Base-by-base conservation (phyloP, 2,113 vertebrate genomes). In the Acanthochromis polyacanthus region DNA sequence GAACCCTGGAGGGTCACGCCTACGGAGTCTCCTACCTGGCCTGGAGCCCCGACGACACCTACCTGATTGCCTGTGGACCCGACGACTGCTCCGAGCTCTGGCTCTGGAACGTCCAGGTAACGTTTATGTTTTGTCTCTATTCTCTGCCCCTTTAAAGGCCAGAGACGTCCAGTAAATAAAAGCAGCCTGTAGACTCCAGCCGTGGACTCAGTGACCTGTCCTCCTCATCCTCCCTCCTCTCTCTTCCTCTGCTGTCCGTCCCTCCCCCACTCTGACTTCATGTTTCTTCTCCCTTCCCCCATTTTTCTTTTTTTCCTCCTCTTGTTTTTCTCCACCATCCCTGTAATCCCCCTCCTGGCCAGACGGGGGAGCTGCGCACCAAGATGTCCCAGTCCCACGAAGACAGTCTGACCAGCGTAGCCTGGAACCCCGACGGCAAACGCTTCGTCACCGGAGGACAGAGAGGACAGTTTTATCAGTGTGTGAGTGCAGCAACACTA, bases 321-420 rank as follows among this genome's bases (percentile, higher is more conserved):
- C 52, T 77, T 36, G 32, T 82, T 43, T 66, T 81, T 82, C 85
- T 43, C 46, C 30, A n/a, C 71, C 17, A 25, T 59, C 45, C 72
- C 17, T 58, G 6, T 16, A 67, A 66, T 70, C 76, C 22, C 73
- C 45, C 10, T 67, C 61, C 12, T 88, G 74, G 73, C 86, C 92
- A 99, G 98, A 99, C 98, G 51, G 98, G 98, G 84, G 98, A 99
- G 93, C 95, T 99, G 89, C 96, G 98, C 88, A 99, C 97, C 78
- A 99, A 99, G 93, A 99, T 99, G 97, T 99, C 97, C 88, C 98
- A 99, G 28, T 99, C 98, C 89, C 98, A 99, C 28, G 98, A 99
- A 94, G 98, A 99, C 92, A 99, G 98, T 92, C 94, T 99, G 92
- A 99, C 98, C 72, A 99, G 98, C 0, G 98, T 99, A 83, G 98